phyloP scores from a whole-genome alignment of 1,140 invertebrate species.

The Drosophila novamexicana region DNA sequence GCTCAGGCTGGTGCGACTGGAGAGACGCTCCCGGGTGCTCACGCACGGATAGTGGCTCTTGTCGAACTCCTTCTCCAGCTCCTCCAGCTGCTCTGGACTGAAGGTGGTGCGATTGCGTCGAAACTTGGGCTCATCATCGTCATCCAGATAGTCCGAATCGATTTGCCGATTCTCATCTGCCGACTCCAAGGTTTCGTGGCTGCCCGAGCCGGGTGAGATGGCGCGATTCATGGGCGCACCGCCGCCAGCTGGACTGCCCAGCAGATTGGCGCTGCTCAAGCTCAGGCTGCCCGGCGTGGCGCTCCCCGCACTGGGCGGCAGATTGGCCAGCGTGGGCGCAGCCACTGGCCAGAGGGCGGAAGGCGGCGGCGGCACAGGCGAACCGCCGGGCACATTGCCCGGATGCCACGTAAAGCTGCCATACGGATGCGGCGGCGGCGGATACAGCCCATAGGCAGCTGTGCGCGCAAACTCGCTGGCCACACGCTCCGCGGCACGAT shows the following conservation, averaged over 20 bases:
- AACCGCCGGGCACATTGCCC: conserved; percentile 53
- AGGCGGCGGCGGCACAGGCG: conserved; percentile 56
- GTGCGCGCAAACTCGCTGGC: conserved; percentile 96
- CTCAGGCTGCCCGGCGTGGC: conserved; percentile 31
- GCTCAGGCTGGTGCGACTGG: conserved; percentile 96
- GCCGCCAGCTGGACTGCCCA: conserved; percentile 36
- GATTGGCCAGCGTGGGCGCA: conserved; percentile 66
- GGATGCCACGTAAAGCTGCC: conserved; percentile 86
- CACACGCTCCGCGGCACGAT: conserved; percentile 95
- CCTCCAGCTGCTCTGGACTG: conserved; percentile 96
- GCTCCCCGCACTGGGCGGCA: conserved; percentile 54
- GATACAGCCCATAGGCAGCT: conserved; percentile 94
- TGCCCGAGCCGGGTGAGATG: conserved; percentile 80
- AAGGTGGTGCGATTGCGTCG: conserved; percentile 97
- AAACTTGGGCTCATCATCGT: conserved; percentile 95
- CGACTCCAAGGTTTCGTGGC: conserved; percentile 82
- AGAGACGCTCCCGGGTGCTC: conserved; percentile 94
- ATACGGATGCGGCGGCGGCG: conserved; percentile 88
- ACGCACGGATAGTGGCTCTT: conserved; percentile 98
- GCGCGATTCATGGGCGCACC: conserved; percentile 55
- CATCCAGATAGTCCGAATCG: conserved; percentile 89
- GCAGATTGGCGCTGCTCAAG: conserved; percentile 61
- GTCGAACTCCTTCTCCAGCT: conserved; percentile 97
- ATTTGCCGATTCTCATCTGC: conserved; percentile 81
- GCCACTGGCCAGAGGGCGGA: conserved; percentile 68